Evolutionary conservation across 1,140 invertebrate species (phyloP).

Genomic region (Drosophila azteca): DNA sequence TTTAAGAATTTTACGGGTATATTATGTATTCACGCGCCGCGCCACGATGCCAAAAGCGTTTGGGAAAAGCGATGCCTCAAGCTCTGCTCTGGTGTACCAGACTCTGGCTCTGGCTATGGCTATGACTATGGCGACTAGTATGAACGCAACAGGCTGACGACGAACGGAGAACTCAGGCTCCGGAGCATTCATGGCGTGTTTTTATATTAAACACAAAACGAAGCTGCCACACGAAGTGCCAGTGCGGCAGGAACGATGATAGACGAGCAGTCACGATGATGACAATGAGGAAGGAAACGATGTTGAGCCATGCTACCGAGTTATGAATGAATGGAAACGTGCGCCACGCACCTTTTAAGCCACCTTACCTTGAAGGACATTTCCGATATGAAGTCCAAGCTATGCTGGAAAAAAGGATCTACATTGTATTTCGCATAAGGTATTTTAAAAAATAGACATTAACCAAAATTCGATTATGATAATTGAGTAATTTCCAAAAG

Average conservation of each 20-base stretch:
- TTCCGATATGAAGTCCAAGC: no score
- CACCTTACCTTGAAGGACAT: no score
- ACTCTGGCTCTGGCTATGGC: no score
- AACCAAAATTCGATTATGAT: no score
- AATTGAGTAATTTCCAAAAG: neutral
- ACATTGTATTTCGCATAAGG: no score
- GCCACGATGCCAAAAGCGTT: conserved; percentile 6
- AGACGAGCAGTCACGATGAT: conserved; percentile 13
- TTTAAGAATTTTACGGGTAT: conserved; percentile 26
- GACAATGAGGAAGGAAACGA: conserved; percentile 38
- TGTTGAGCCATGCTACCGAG: conserved; percentile 46
- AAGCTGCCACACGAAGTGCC: conserved; percentile 44
- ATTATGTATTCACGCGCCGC: conserved; percentile 38
- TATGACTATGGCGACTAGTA: conserved; percentile 6
- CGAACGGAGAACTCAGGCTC: conserved; percentile 77
- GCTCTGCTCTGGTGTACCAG: conserved; percentile 8
- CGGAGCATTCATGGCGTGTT: conserved; percentile 60
- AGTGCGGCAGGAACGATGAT: conserved; percentile 16
- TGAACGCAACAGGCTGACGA: conserved; percentile 83
- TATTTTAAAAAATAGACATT: no score
- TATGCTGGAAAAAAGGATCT: no score
- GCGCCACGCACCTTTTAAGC: conserved; percentile 32
- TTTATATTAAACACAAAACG: conserved; percentile 72
- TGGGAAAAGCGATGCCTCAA: conserved; percentile 16
- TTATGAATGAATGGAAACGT: conserved; percentile 73